A percentile compares a stretch with the other conserved stretches of the same genome.
Conservation (phyloP, 2,797 vertebrate species). For the Hapalemur alaotrensis region DNA sequence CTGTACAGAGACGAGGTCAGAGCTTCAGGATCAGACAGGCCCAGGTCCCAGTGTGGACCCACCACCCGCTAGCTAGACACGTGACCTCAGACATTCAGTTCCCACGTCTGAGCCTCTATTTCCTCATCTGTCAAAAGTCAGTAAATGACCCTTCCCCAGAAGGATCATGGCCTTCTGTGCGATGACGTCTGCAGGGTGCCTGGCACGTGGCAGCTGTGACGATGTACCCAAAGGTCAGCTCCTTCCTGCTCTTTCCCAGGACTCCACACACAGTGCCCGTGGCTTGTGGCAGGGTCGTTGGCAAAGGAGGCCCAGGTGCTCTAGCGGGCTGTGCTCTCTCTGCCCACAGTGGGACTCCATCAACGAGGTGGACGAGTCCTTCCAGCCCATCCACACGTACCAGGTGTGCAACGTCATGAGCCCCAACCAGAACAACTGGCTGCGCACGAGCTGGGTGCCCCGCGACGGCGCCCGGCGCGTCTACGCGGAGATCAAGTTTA, state of each 20-base stretch:
- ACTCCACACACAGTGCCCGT: accelerated
- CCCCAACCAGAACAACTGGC: slow-evolving; percentile 98
- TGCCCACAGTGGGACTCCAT: slow-evolving; percentile 95
- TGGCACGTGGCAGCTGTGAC: background rate
- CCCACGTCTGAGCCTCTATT: background rate
- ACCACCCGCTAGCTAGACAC: accelerated
- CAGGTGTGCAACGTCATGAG: slow-evolving; percentile 99
- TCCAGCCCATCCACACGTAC: slow-evolving; percentile 97
- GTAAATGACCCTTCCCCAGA: background rate
- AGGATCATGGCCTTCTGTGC: background rate
- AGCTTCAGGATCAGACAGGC: background rate
- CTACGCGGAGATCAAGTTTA: slow-evolving; percentile 97
- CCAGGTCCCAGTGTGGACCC: background rate
- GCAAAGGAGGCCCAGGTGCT: background rate
- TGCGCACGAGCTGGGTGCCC: slow-evolving; percentile 94
- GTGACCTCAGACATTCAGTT: background rate
- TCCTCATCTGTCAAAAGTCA: background rate
- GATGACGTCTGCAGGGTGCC: background rate
- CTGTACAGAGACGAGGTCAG: background rate
- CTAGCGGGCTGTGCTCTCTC: slow-evolving; percentile 13
- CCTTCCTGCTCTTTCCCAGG: background rate
- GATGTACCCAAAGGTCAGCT: background rate
- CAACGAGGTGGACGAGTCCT: slow-evolving; percentile 98
- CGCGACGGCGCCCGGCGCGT: slow-evolving; percentile 93
- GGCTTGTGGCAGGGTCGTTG: background rate